Evolutionary conservation across 2,797 vertebrate species (phyloP).

Genomic region (Rhinichthys osculus): DNA sequence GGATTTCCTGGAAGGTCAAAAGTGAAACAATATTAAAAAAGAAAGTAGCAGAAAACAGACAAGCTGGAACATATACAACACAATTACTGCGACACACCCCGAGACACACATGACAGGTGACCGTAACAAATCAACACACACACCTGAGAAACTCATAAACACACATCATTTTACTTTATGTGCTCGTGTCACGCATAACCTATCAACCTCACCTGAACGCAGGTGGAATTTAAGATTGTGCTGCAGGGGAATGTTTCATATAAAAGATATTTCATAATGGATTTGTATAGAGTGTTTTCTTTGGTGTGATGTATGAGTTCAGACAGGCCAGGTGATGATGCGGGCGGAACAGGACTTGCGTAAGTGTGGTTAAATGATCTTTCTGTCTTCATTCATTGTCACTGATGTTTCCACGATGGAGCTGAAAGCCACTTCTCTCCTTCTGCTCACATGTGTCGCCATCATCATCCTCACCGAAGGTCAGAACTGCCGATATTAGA

Average conservation of each 20-base stretch:
- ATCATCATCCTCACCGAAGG: slow-evolving; percentile 68
- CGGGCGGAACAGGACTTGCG: slow-evolving; percentile 6
- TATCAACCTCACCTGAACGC: too few relatives aligned
- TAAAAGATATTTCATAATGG: not conserved
- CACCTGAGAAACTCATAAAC: not conserved
- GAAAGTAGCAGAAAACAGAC: not conserved
- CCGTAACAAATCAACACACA: not conserved
- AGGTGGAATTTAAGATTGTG: not conserved
- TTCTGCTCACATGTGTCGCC: slow-evolving; percentile 61
- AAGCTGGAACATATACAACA: not conserved
- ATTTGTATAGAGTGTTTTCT: not conserved
- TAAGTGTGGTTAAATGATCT: too few relatives aligned
- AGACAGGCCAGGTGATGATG: not conserved
- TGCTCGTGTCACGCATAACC: not conserved
- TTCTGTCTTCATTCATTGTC: slow-evolving; percentile 5
- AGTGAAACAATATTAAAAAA: not conserved
- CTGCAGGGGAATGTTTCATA: not conserved
- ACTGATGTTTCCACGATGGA: slow-evolving; percentile 68
- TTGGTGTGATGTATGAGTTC: not conserved
- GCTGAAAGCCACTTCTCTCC: slow-evolving; percentile 56
- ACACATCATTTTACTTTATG: not conserved
- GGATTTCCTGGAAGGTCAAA: not conserved
- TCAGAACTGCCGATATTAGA: slow-evolving; percentile 58
- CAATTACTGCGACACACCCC: not conserved
- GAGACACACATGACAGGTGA: too few relatives aligned